Percentiles rank a stretch among this genome's conserved stretches.
These are phyloP conservation scores for Acrobasis suavella DNA, from an alignment of 2,888 invertebrate genomes.

Conservation along the genomic window DNA sequence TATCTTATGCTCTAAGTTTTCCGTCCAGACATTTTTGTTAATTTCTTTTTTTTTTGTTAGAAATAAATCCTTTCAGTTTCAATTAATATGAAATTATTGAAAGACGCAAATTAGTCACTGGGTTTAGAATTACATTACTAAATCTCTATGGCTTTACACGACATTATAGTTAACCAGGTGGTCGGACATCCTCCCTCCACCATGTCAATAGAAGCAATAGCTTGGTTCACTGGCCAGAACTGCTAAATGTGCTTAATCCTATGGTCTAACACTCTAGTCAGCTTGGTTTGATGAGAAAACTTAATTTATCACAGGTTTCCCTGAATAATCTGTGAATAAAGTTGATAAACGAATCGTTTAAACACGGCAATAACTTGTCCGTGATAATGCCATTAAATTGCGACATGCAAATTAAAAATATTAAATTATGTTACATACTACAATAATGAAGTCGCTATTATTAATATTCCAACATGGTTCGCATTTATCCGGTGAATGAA, in stretches of 20 bases:
- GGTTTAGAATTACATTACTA: neutral
- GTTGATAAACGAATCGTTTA: neutral
- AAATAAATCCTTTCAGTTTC: too few relatives aligned
- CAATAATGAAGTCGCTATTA: slow-evolving; percentile 13
- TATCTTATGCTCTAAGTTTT: too few relatives aligned
- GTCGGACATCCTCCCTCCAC: neutral
- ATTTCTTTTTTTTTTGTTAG: too few relatives aligned
- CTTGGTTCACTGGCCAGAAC: neutral
- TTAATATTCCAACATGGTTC: slow-evolving; percentile 3
- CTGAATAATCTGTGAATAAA: neutral
- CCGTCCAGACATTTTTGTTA: too few relatives aligned
- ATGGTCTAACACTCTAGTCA: neutral
- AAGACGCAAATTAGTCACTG: too few relatives aligned
- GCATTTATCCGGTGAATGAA: slow-evolving; percentile 18
- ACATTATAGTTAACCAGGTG: neutral
- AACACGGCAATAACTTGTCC: neutral
- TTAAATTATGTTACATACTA: slow-evolving; percentile 1
- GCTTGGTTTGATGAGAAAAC: too few relatives aligned
- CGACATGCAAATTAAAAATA: slow-evolving; percentile 9
- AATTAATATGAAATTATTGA: too few relatives aligned
- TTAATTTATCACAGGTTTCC: neutral
- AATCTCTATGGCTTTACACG: neutral
- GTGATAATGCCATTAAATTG: neutral
- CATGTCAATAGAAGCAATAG: neutral
- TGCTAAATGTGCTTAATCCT: neutral